A percentile compares a stretch with the other conserved stretches of the same genome.
phyloP scores from a whole-genome alignment of 2,888 invertebrate genomes.

The Aricia artaxerxes region DNA sequence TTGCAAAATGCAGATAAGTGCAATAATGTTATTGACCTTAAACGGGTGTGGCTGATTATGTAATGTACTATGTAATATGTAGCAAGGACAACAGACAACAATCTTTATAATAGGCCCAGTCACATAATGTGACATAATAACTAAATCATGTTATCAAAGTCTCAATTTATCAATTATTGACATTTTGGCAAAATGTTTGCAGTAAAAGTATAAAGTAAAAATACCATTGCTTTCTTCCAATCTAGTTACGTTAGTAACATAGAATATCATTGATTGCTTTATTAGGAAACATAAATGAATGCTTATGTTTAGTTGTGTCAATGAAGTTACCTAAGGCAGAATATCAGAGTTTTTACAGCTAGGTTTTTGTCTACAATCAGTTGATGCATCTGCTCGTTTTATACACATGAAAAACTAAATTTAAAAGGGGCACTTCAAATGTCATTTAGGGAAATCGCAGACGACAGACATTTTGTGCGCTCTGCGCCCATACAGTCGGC shows the following conservation, averaged over 20 bases:
- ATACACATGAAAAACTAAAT: not conserved
- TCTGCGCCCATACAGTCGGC: too few species aligned
- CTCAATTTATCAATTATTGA: not conserved
- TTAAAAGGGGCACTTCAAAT: not conserved
- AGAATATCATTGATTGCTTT: too few species aligned
- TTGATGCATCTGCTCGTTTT: not conserved
- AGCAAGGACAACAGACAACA: not conserved
- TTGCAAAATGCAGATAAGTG: not conserved
- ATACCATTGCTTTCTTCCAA: too few species aligned
- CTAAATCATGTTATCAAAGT: not conserved
- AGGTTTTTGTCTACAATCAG: not conserved
- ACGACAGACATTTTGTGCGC: too few species aligned
- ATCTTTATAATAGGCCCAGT: not conserved
- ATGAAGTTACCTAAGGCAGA: not conserved
- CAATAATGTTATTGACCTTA: constrained; percentile 3
- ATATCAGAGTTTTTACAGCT: not conserved
- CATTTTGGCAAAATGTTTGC: not conserved
- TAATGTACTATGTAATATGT: constrained; percentile 8
- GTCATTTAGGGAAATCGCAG: too few species aligned
- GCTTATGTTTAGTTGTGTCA: not conserved
- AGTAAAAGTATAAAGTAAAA: not conserved
- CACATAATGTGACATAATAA: not conserved
- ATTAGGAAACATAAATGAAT: not conserved
- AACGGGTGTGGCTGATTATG: constrained; percentile 3
- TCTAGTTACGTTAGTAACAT: too few species aligned